Percentiles rank a stretch among this genome's conserved stretches.
Conservation (phyloP, 2,888 invertebrate genomes). For the Leptinotarsa tumamoca region DNA sequence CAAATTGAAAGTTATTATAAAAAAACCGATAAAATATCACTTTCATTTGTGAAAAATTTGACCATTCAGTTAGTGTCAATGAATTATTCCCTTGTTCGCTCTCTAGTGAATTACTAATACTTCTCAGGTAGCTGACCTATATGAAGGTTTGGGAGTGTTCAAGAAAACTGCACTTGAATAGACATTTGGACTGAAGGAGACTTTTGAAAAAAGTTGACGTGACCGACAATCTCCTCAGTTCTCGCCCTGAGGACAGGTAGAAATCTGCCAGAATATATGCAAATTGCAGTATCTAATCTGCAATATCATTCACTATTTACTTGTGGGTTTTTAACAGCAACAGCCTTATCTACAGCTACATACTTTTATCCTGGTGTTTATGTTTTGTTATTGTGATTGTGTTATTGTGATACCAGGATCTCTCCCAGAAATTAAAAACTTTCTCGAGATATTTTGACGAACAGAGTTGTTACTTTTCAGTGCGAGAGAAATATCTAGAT, state of each 20-base stretch:
- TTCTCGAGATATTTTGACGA: background rate
- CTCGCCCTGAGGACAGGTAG: background rate
- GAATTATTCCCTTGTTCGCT: too few relatives aligned
- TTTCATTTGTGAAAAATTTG: too few relatives aligned
- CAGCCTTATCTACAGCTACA: constrained; percentile 5
- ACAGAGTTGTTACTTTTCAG: background rate
- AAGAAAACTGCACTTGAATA: background rate
- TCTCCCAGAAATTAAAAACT: background rate
- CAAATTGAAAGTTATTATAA: too few relatives aligned
- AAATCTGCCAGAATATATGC: constrained; percentile 4
- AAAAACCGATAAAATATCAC: too few relatives aligned
- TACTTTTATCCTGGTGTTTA: background rate
- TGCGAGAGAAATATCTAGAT: background rate
- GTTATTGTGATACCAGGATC: background rate
- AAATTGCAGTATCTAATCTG: constrained; percentile 13
- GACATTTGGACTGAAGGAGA: background rate
- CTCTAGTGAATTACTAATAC: background rate
- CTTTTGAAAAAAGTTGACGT: background rate
- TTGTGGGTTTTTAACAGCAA: background rate
- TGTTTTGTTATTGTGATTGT: background rate
- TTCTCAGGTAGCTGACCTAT: background rate
- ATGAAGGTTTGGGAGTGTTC: background rate
- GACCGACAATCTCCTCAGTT: background rate
- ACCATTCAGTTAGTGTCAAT: too few relatives aligned
- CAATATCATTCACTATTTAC: background rate